Evolutionary conservation across 92 coral and sea anemone species (phyloP).

Genomic region (Pocillopora grandis): DNA sequence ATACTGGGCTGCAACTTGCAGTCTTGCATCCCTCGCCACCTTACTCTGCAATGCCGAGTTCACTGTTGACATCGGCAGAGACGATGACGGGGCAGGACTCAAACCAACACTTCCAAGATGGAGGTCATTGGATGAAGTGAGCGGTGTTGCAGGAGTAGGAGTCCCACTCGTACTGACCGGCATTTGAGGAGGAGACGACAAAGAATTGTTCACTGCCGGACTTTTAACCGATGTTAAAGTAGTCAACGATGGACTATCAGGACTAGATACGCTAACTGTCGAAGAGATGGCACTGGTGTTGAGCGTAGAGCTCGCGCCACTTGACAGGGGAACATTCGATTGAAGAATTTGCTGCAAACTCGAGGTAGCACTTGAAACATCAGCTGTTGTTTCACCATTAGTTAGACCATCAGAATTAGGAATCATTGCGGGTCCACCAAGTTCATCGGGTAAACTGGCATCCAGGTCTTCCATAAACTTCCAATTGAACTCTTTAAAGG

Average conservation of each 20-base stretch:
- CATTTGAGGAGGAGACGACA: conserved; percentile 96
- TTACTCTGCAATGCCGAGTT: conserved; percentile 81
- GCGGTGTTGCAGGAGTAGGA: conserved; percentile 97
- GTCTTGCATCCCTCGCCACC: conserved; percentile 51
- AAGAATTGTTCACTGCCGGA: conserved; percentile 82
- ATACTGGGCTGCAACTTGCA: conserved; percentile 67
- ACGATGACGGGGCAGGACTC: conserved; percentile 90
- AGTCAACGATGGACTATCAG: conserved; percentile 93
- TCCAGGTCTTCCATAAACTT: conserved; percentile 89
- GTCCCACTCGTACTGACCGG: conserved; percentile 95
- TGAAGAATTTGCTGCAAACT: conserved; percentile 98
- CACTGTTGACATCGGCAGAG: conserved; percentile 83
- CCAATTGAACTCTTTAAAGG: conserved; percentile 91
- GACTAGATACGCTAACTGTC: conserved; percentile 90
- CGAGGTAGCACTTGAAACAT: conserved; percentile 73
- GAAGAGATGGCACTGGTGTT: conserved; percentile 81
- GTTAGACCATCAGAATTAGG: conserved; percentile 75
- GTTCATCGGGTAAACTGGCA: conserved; percentile 95
- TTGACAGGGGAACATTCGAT: conserved; percentile 96
- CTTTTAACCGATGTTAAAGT: conserved; percentile 87
- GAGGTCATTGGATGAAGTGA: conserved; percentile 90
- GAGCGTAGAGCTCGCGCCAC: conserved; percentile 91
- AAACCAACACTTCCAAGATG: conserved; percentile 86
- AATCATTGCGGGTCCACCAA: conserved; percentile 76
- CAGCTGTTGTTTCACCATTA: conserved; percentile 91